Evolutionary conservation across 1,140 invertebrate genomes (phyloP).

Genomic region (Sitophilus oryzae): DNA sequence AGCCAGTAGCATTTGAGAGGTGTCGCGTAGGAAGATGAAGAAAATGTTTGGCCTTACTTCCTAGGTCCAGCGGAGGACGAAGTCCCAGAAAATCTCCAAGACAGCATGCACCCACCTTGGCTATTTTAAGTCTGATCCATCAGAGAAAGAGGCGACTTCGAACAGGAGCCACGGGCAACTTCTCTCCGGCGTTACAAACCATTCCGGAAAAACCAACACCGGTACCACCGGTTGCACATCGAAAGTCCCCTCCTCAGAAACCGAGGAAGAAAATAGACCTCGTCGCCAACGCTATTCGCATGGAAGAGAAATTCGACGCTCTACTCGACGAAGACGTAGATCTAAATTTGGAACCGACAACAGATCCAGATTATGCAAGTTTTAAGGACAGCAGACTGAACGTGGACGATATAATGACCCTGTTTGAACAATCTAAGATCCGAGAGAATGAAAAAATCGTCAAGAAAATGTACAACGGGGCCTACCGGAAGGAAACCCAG

Average conservation of each 20-base stretch:
- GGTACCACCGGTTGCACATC: background rate
- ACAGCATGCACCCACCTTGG: slow-evolving; percentile 77
- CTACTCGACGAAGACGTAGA: slow-evolving; percentile 22
- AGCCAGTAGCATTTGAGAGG: background rate
- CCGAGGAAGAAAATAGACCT: slow-evolving; percentile 26
- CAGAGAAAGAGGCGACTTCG: slow-evolving; percentile 42
- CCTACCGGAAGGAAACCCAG: slow-evolving; percentile 29
- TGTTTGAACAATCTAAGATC: slow-evolving; percentile 34
- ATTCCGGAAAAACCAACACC: slow-evolving; percentile 22
- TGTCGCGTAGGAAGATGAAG: slow-evolving; percentile 27
- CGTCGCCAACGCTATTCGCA: slow-evolving; percentile 22
- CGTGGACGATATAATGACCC: slow-evolving; percentile 30
- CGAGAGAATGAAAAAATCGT: slow-evolving; percentile 20
- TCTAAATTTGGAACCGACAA: slow-evolving; percentile 20
- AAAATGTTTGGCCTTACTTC: background rate
- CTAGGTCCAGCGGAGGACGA: slow-evolving; percentile 42
- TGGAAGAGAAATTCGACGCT: slow-evolving; percentile 29
- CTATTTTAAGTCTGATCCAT: slow-evolving; percentile 62
- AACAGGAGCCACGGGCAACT: background rate
- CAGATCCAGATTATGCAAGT: slow-evolving; percentile 13
- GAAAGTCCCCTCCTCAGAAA: slow-evolving; percentile 8
- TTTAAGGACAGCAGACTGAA: slow-evolving; percentile 17
- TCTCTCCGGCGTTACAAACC: slow-evolving; percentile 1
- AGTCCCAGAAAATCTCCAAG: slow-evolving; percentile 76
- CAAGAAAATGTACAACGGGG: too few species aligned